A percentile compares a stretch with the other conserved stretches of the same genome.
Conservation (phyloP, 2,797 vertebrate species). For the Philypnodon macrostomus region DNA sequence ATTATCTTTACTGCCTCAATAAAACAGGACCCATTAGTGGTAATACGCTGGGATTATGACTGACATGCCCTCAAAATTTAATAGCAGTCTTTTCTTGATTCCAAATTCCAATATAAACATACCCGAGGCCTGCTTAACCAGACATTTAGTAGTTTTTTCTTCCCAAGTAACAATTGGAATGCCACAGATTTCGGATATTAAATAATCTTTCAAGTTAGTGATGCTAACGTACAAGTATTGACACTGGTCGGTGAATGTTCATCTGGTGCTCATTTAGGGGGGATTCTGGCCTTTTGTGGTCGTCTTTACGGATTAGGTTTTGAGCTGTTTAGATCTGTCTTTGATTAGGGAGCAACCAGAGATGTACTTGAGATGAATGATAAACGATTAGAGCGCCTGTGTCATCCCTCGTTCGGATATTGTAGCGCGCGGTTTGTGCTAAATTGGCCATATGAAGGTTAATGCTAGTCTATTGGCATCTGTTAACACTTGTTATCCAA, state of each 20-base stretch:
- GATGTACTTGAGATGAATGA: constrained; percentile 10
- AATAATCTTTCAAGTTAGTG: not conserved
- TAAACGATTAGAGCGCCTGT: constrained; percentile 1
- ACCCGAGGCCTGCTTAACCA: not conserved
- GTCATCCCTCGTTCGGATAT: not conserved
- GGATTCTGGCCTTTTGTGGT: not conserved
- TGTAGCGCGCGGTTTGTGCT: not conserved
- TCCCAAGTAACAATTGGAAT: not conserved
- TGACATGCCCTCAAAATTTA: constrained; percentile 1
- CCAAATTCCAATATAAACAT: constrained; percentile 9
- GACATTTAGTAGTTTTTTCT: not conserved
- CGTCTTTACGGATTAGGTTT: constrained; percentile 11
- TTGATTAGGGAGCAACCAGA: constrained; percentile 9
- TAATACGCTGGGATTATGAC: constrained; percentile 1
- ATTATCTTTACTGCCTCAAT: constrained; percentile 6
- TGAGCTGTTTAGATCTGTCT: not conserved
- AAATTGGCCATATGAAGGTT: constrained; percentile 5
- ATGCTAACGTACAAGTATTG: not conserved
- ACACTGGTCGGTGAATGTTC: not conserved
- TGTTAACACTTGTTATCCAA: constrained; percentile 31
- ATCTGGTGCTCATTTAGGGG: not conserved
- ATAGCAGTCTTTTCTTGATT: not conserved
- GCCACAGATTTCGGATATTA: not conserved
- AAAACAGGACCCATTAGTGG: constrained; percentile 6
- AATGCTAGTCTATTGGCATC: constrained; percentile 13